Conservation (phyloP, 2,888 invertebrate species). For the Pedicia rivosa region DNA sequence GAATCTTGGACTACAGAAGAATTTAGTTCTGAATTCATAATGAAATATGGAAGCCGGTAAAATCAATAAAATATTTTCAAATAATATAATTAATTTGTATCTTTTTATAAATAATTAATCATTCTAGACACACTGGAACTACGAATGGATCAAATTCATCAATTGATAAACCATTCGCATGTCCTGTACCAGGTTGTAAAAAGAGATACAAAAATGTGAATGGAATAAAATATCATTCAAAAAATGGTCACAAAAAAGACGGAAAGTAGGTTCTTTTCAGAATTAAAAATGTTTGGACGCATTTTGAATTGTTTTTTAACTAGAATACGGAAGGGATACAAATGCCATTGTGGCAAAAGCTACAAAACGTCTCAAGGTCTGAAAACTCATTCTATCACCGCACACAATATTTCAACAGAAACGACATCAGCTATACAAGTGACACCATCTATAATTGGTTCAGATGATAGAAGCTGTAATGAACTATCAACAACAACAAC, state of each 20-base stretch:
- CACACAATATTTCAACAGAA: constrained; percentile 28
- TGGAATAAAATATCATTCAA: constrained; percentile 77
- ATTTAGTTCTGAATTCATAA: constrained; percentile 61
- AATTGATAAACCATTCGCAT: constrained; percentile 63
- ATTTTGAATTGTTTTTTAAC: constrained; percentile 8
- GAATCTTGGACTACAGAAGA: constrained; percentile 70
- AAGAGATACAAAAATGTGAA: constrained; percentile 80
- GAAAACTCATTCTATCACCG: constrained; percentile 45
- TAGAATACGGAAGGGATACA: constrained; percentile 63
- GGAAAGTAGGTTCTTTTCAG: constrained; percentile 46
- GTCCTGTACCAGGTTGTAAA: constrained; percentile 73
- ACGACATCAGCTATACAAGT: constrained; percentile 4
- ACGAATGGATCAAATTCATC: constrained; percentile 31
- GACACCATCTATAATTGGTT: not conserved
- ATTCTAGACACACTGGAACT: constrained; percentile 31
- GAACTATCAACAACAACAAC: no score
- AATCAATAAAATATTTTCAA: no score
- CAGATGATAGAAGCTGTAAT: no score
- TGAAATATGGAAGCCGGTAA: constrained; percentile 54
- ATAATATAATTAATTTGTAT: no score
- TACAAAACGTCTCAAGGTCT: constrained; percentile 69
- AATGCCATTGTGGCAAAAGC: constrained; percentile 73
- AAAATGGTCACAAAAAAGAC: constrained; percentile 74
- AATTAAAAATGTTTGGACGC: constrained; percentile 1
- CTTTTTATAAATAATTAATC: constrained; percentile 14